A percentile compares a stretch with the other conserved stretches of the same genome.
Evolutionary conservation across 1,140 invertebrate species (phyloP).

Genomic region (Drosophila orena): DNA sequence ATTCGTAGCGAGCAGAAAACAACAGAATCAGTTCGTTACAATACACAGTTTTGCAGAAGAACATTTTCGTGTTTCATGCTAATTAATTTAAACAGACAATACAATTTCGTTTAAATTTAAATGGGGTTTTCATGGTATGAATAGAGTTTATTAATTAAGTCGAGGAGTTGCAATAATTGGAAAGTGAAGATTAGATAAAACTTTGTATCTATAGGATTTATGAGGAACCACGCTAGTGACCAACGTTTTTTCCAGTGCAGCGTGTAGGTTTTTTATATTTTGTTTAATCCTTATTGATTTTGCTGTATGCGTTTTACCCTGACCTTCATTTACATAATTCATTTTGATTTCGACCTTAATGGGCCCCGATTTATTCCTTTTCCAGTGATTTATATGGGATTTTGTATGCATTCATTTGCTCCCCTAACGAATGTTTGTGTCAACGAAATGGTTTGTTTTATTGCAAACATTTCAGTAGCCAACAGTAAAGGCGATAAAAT

Average conservation of each 20-base stretch:
- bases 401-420: constrained; percentile 27
- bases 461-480: constrained; percentile 60
- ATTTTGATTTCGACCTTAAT: constrained; percentile 29
- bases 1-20: no score
- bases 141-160: constrained; percentile 25
- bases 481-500: constrained; percentile 16
- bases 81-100: constrained; percentile 42
- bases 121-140: constrained; percentile 34
- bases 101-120: constrained; percentile 53
- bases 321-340: constrained; percentile 40
- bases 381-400: constrained; percentile 45
- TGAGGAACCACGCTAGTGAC: neutral
- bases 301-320: constrained; percentile 33
- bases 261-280: no score
- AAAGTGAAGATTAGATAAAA: constrained; percentile 19
- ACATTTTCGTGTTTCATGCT: constrained; percentile 39
- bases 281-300: neutral
- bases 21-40: no score
- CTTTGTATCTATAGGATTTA: constrained; percentile 2
- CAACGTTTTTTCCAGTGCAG: neutral
- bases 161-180: constrained; percentile 11
- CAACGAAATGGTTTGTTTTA: constrained; percentile 59
- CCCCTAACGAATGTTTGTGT: constrained; percentile 38
- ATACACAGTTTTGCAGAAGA: constrained; percentile 20
- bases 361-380: constrained; percentile 40